phyloP scores from a whole-genome alignment of 2,113 vertebrate species.

The Geothlypis trichas region DNA sequence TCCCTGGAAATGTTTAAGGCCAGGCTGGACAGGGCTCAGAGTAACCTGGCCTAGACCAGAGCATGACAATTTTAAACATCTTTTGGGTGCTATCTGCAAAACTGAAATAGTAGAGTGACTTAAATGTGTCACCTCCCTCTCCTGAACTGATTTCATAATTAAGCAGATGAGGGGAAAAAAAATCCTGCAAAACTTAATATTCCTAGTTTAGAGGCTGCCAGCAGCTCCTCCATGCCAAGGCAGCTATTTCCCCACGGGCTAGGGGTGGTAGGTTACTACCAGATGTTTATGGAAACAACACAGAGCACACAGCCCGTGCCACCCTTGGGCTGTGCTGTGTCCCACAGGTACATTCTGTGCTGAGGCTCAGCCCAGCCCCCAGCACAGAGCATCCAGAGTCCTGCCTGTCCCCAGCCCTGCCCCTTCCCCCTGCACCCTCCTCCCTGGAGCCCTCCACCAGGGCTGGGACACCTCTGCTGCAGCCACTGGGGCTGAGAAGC shows the following conservation, averaged over 20 bases:
- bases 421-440: not conserved
- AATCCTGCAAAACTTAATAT: not conserved
- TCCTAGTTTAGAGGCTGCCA: not conserved
- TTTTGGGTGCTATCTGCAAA: not conserved
- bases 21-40: not conserved
- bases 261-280: not conserved
- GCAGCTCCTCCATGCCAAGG: not conserved
- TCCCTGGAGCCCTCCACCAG: not conserved
- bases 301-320: not conserved
- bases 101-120: not conserved
- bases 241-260: not conserved
- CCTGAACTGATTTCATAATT: not conserved
- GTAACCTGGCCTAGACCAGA: not conserved
- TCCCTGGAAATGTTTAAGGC: not conserved
- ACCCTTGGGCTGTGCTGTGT: rapidly evolving
- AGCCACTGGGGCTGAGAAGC: not conserved
- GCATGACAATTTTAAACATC: not conserved
- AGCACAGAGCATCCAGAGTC: rapidly evolving
- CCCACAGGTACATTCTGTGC: not conserved
- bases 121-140: not conserved
- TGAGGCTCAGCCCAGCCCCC: not conserved
- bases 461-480: not conserved
- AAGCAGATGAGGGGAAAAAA: not conserved
- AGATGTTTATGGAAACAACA: not conserved
- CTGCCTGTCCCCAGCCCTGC: not conserved